Evolutionary conservation across 2,797 vertebrate genomes (phyloP), one percentile per base, ranked within the genome.

Genomic region (Sebastes steindachneri): DNA sequence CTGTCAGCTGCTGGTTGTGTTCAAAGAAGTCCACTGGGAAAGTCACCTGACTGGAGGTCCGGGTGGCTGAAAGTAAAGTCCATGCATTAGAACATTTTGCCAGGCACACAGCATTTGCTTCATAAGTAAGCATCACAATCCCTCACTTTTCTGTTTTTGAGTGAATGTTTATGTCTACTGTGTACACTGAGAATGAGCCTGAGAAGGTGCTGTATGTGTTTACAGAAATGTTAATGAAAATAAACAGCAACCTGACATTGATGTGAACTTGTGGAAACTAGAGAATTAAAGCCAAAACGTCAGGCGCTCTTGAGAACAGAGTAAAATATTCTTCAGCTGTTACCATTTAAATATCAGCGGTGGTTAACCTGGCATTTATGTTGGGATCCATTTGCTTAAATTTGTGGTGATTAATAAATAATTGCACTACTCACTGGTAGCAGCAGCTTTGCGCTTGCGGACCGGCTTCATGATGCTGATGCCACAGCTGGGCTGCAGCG

Each of bases 21-120:
- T 99, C 99, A 77, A 99, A 99, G 94, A 99, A 99, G 93, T 99
- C 99, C 28, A 99, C 98, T 15, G 99, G 99, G 89, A 99, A 99
- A 25, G 97, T 99, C 86, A 99, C 97, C 86, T 98, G 99, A 93
- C 97, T 99, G 72, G 98, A 98, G 0, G 97, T 96, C 60, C 98
- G 97, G 3, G 98, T 97, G 17, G 98, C 99, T 99, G 77, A 26
- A 84, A 83, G 69, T 17, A 67, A 78, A 88, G 85, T 59, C 1
- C 55, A 33, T 19, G n/a, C 12, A 71, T 77, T 73, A 26, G 0
- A 81, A 68, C 11, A 11, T 57, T 41, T 23, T 57, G 9, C 15
- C 15, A 29, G 12, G 11, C 9, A 72, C 8, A 62, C 1, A 26
- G 10, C 9, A 57, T 8, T 26, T 48, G 1, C 2, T 21, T 1